phyloP scores from a whole-genome alignment of 2,888 invertebrate genomes.

The Rugalucina vietnamica region DNA sequence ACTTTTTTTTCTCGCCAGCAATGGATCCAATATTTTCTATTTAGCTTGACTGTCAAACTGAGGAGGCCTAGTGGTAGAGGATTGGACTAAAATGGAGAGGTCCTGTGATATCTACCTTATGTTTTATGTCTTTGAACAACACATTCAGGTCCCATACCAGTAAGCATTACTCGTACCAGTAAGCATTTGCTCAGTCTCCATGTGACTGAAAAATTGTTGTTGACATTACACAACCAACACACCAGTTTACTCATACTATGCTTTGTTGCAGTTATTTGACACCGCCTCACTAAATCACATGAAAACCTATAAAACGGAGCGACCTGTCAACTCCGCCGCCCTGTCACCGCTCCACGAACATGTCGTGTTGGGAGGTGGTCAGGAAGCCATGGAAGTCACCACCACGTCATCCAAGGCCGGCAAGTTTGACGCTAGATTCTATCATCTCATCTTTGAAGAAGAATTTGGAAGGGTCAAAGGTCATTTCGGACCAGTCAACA shows the following conservation, averaged over 20 bases:
- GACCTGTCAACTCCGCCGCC: conserved; percentile 99
- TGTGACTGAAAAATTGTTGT: too few species aligned
- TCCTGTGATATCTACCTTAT: too few species aligned
- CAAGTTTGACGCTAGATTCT: conserved; percentile 98
- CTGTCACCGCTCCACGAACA: conserved; percentile 98
- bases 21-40: too few species aligned
- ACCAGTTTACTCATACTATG: neutral
- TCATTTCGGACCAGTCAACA: conserved; percentile 99
- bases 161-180: too few species aligned
- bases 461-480: conserved; percentile 99
- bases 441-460: conserved; percentile 97
- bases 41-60: too few species aligned
- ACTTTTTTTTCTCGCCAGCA: too few species aligned
- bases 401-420: conserved; percentile 87
- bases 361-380: conserved; percentile 98
- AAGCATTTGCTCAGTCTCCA: too few species aligned
- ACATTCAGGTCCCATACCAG: too few species aligned
- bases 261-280: conserved; percentile 89
- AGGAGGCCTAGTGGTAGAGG: too few species aligned
- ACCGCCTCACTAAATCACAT: conserved; percentile 92
- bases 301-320: conserved; percentile 98
- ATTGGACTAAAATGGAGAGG: too few species aligned
- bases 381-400: conserved; percentile 98
- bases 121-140: too few species aligned
- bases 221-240: too few species aligned